Conservation (phyloP, 2,888 invertebrate genomes). For the Nephrotoma appendiculata region DNA sequence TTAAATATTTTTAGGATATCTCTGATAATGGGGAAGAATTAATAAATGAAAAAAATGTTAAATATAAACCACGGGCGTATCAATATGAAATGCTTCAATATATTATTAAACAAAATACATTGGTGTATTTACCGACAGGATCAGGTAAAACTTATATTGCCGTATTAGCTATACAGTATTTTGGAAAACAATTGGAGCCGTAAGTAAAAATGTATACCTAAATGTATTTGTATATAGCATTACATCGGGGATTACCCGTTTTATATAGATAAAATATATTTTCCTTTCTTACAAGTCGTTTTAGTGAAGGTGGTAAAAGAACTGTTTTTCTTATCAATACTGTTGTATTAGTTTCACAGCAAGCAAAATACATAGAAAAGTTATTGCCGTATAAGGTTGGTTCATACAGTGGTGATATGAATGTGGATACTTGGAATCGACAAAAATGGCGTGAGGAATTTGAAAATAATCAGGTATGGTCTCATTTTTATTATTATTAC, state of each 20-base stretch:
- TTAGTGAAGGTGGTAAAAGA: constrained; percentile 52
- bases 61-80: constrained; percentile 19
- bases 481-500: too few relatives aligned
- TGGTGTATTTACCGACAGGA: constrained; percentile 89
- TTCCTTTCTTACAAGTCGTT: constrained; percentile 26
- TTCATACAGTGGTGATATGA: constrained; percentile 57
- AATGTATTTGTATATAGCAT: too few relatives aligned
- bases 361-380: constrained; percentile 46
- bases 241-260: background rate
- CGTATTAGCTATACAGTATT: constrained; percentile 38
- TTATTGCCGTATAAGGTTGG: constrained; percentile 48
- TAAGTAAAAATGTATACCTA: constrained; percentile 17
- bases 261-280: too few relatives aligned
- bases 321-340: constrained; percentile 70
- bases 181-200: constrained; percentile 29
- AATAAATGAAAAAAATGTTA: background rate
- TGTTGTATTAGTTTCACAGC: constrained; percentile 67
- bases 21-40: background rate
- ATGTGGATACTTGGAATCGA: constrained; percentile 56
- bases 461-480: constrained; percentile 40
- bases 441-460: constrained; percentile 51
- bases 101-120: constrained; percentile 51
- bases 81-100: constrained; percentile 25
- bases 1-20: background rate
- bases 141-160: constrained; percentile 91